Evolutionary conservation across 2,113 vertebrate genomes (phyloP).

Genomic region (Calcarius ornatus): DNA sequence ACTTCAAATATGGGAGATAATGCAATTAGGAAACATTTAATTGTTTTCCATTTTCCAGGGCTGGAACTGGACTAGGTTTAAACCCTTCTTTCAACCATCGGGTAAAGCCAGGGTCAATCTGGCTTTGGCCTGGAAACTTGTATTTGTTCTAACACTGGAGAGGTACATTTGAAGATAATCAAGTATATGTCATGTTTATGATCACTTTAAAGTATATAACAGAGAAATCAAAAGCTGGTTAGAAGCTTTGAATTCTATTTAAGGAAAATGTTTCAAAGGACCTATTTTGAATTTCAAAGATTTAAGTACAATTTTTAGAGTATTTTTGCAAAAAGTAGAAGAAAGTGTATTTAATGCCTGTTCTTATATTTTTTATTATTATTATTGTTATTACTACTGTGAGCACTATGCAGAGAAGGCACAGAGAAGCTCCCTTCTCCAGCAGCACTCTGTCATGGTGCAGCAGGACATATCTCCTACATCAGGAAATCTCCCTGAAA

Average conservation of each 20-base stretch:
- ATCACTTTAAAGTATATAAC: neutral
- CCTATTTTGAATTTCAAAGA: neutral
- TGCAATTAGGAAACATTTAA: slow-evolving; percentile 51
- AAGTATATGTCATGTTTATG: neutral
- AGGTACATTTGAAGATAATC: neutral
- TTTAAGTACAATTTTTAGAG: neutral
- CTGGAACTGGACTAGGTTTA: slow-evolving; percentile 19
- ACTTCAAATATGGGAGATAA: slow-evolving; percentile 74
- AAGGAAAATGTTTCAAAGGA: neutral
- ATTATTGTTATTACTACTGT: neutral
- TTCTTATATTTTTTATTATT: accelerated
- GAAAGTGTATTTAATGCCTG: neutral
- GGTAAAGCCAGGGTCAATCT: neutral
- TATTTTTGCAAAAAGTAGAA: neutral
- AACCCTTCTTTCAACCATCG: neutral
- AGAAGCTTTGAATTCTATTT: neutral
- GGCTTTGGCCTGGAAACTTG: neutral
- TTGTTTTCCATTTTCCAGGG: slow-evolving; percentile 34
- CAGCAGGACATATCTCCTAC: neutral
- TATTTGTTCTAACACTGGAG: neutral
- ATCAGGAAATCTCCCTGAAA: neutral
- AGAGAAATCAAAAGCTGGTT: slow-evolving; percentile 2
- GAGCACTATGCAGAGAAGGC: neutral
- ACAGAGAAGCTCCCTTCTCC: neutral
- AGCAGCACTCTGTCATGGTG: accelerated